Base-by-base conservation (phyloP, 1,140 invertebrate genomes). In the Dinoponera quadriceps region DNA sequence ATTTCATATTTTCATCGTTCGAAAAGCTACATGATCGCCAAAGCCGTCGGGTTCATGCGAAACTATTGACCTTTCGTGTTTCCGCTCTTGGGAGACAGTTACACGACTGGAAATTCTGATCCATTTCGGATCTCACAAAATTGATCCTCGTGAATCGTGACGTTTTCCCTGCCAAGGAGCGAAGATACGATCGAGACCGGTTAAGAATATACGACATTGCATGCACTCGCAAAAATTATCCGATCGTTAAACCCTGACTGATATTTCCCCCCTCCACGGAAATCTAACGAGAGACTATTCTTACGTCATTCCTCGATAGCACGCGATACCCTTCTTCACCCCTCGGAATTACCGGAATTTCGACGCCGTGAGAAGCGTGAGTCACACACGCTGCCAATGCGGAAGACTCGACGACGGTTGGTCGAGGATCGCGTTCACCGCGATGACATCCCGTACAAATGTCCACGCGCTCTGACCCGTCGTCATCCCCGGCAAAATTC, bases 401-500 rank as follows among this genome's bases (percentile, higher is more conserved):
- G n/a, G 55, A 13, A 48, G 27, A 44, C 3, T 29, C 22, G 33
- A 22, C 14, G 18, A 25, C 16, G n/a, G 48, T n/a, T 38, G 29
- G 38, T 68, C 33, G 51, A 69, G 25, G 38, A 44, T 44, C 38
- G 51, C 51, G 7, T n/a, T n/a, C n/a, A 18, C 13, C 49, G 18
- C 55, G 57, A 16, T 51, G 57, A 13, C 16, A 25, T 33, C 29
- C 9, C 13, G 22, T 78, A 22, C 22, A 29, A 55, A 44, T 27
- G 25, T 63, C 22, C 16, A 68, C 51, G 63, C 49, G 33, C 51
- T 38, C 33, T 80, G 75, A 80, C 65, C n/a, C n/a, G n/a, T n/a
- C n/a, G n/a, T 80, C 75, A 80, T 80, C 65, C 54, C 22, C 51
- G 22, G 18, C 33, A 22, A 3, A 9, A 80, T 69, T 78, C 75